Evolutionary conservation across 2,113 vertebrate genomes (phyloP), one percentile per base, ranked within the genome.

Genomic region (Maccullochella peelii): DNA sequence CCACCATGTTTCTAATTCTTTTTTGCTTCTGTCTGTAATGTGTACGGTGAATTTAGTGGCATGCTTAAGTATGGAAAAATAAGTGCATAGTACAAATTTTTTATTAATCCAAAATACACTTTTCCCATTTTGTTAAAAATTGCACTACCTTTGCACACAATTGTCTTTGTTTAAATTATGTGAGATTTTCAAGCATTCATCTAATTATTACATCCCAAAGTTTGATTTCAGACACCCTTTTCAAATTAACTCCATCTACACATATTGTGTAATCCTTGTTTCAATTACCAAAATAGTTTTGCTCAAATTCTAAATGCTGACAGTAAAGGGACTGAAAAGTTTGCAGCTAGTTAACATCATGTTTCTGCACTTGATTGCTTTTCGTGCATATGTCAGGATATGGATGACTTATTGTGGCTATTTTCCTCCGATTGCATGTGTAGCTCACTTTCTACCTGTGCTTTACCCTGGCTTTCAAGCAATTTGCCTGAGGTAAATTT

Each of bases 391-490:
- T 25, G 44, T 69, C 59, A 44, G 2, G 2, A 33, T 36, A 11
- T 11, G 3, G 16, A 23, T 1, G 55, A 8, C 5, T 66, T 67
- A 21, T 6, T 50, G 6, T 70, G 42, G 2, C 10, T 18, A 2
- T 57, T 73, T 83, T 20, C 58, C 54, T 52, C 11, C 6, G 12
- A 63, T 23, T 68, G 47, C 73, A 12, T 49, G 30, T 23, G 23
- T 38, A n/a, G 23, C 21, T 36, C 6, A 1, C 20, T 47, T 36
- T 59, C 14, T 25, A 54, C 61, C 73, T 44, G 30, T 27, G 16
- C 18, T 55, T 79, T 21, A 15, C 12, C 3, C 42, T 11, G 16
- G 12, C 73, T 70, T 78, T 84, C 25, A 52, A 87, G 77, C 38
- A 20, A 15, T 42, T 42, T 18, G 16, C 71, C 58, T 16, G 3